phyloP scores from a whole-genome alignment of 2,888 invertebrate species.

The Taphrorychus bicolor region DNA sequence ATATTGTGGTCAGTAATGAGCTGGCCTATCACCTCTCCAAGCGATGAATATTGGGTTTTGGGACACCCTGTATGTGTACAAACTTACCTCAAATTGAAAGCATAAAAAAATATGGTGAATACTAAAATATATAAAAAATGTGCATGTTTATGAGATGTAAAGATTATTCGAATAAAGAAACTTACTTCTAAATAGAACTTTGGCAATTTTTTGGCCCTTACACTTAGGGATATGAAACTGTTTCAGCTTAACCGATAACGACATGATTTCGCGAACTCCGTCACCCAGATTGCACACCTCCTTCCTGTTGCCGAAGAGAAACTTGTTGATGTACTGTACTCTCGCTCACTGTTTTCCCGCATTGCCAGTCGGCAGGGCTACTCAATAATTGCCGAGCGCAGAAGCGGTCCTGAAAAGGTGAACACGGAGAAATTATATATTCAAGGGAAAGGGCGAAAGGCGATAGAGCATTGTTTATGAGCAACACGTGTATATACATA shows the following conservation, averaged over 20 bases:
- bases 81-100: too few species aligned
- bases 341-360: conserved; percentile 49
- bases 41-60: too few species aligned
- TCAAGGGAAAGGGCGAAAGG: too few species aligned
- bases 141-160: too few species aligned
- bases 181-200: conserved; percentile 81
- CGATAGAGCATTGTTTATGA: too few species aligned
- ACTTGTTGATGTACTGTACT: conserved; percentile 55
- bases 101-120: too few species aligned
- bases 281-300: conserved; percentile 42
- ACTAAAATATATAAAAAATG: too few species aligned
- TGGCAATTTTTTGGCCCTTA: conserved; percentile 72
- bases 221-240: conserved; percentile 73
- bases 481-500: too few species aligned
- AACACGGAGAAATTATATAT: too few species aligned
- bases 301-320: conserved; percentile 45
- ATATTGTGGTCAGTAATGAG: too few species aligned
- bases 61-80: too few species aligned
- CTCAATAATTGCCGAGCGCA: conserved; percentile 38
- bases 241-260: conserved; percentile 71
- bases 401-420: conserved; percentile 27
- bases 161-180: background rate
- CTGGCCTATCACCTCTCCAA: too few species aligned
- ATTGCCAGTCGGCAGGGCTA: conserved; percentile 38
- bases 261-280: conserved; percentile 61